These are phyloP conservation scores for Nanorana parkeri DNA, from an alignment of 2,113 vertebrate species.

Conservation along the genomic window DNA sequence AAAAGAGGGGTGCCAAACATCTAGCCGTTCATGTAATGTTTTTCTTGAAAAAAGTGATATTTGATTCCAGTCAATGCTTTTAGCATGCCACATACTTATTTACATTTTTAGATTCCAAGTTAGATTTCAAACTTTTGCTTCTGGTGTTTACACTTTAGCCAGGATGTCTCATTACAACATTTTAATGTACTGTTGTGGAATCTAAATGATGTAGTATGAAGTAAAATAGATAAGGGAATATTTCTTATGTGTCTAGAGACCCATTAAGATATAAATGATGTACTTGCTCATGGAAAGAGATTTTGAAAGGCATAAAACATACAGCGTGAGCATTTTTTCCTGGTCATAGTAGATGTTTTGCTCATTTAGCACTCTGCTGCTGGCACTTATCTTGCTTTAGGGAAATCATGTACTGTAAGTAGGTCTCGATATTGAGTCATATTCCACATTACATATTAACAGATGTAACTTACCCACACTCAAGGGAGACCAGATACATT, in stretches of 20 bases:
- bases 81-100: background rate
- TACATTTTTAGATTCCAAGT: background rate
- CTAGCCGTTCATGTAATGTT: too few relatives aligned
- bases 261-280: conserved; percentile 52
- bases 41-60: too few relatives aligned
- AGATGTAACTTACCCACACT: conserved; percentile 44
- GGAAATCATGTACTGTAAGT: conserved; percentile 57
- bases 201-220: conserved; percentile 40
- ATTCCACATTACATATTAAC: conserved; percentile 52
- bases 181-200: conserved; percentile 34
- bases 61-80: too few relatives aligned
- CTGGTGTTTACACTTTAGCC: conserved; percentile 3
- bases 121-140: conserved; percentile 9
- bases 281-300: conserved; percentile 42
- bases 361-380: conserved; percentile 55
- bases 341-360: conserved; percentile 55
- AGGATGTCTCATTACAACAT: conserved; percentile 36
- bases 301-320: conserved; percentile 53
- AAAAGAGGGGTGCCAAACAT: too few relatives aligned
- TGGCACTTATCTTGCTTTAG: conserved; percentile 57
- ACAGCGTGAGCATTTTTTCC: conserved; percentile 39
- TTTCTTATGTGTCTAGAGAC: conserved; percentile 45
- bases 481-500: conserved; percentile 22
- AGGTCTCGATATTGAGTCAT: conserved; percentile 52
- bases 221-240: conserved; percentile 50